Evolutionary conservation across 2,113 vertebrate species (phyloP).

Genomic region (Steatornis caripensis): DNA sequence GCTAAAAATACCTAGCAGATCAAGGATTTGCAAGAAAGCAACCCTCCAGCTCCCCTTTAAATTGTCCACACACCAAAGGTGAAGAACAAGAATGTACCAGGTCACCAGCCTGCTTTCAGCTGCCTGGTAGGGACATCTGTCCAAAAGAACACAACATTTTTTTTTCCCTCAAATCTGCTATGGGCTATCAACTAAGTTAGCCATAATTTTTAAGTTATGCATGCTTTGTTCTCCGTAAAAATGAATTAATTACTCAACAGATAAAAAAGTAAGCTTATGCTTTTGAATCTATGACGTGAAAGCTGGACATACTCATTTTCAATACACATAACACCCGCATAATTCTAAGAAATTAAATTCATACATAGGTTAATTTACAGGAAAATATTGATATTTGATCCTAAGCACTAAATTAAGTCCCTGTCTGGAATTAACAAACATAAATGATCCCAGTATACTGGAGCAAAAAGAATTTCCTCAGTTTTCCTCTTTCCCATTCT

Average conservation of each 20-base stretch:
- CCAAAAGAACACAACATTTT: neutral
- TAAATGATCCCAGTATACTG: neutral
- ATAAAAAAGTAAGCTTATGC: neutral
- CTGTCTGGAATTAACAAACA: neutral
- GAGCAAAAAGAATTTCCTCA: neutral
- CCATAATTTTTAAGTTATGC: neutral
- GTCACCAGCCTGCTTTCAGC: neutral
- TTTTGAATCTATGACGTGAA: neutral
- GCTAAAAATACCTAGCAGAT: neutral
- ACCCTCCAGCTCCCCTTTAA: neutral
- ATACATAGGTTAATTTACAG: neutral
- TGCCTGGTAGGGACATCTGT: neutral
- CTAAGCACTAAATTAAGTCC: neutral
- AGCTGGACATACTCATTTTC: neutral
- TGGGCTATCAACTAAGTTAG: neutral
- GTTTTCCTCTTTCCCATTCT: neutral
- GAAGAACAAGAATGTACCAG: neutral
- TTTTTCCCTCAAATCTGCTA: neutral
- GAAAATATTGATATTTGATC: neutral
- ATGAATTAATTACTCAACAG: neutral
- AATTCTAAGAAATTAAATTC: neutral
- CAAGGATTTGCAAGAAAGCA: neutral
- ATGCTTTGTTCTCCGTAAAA: neutral
- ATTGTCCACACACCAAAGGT: neutral
- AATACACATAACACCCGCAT: neutral